These are phyloP conservation scores for Heliothis subflexa DNA, from an alignment of 1,140 invertebrate genomes.

Conservation along the genomic window DNA sequence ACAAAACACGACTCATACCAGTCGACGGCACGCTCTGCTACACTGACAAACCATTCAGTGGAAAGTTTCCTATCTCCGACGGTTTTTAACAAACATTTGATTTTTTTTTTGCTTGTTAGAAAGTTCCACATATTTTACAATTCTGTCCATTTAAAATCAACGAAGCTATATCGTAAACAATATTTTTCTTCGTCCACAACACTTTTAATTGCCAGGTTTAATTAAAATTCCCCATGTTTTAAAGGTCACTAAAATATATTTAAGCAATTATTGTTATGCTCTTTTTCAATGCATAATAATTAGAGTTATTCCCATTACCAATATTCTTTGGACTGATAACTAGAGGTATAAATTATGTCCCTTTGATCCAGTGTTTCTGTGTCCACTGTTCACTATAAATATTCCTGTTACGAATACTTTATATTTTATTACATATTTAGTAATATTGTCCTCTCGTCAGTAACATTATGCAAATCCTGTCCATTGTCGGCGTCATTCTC, in stretches of 20 bases:
- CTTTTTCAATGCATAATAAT: conserved; percentile 35
- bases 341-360: neutral
- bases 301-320: conserved; percentile 24
- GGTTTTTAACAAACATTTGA: neutral
- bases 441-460: neutral
- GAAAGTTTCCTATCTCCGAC: neutral
- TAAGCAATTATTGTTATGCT: conserved; percentile 30
- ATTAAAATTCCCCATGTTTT: conserved; percentile 30
- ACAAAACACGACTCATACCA: neutral
- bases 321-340: conserved; percentile 7
- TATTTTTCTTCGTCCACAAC: neutral
- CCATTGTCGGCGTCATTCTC: neutral
- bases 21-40: neutral
- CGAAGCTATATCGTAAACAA: neutral
- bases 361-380: neutral
- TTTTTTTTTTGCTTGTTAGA: neutral
- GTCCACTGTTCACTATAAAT: neutral
- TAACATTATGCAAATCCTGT: conserved; percentile 2
- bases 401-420: neutral
- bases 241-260: conserved; percentile 28
- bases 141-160: neutral
- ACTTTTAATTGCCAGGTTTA: conserved; percentile 4
- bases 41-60: neutral
- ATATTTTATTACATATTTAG: neutral
- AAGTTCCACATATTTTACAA: neutral